Evolutionary conservation across 1,140 invertebrate species (phyloP), one percentile per base, ranked within the genome.

Genomic region (Gonioctena quinquepunctata): DNA sequence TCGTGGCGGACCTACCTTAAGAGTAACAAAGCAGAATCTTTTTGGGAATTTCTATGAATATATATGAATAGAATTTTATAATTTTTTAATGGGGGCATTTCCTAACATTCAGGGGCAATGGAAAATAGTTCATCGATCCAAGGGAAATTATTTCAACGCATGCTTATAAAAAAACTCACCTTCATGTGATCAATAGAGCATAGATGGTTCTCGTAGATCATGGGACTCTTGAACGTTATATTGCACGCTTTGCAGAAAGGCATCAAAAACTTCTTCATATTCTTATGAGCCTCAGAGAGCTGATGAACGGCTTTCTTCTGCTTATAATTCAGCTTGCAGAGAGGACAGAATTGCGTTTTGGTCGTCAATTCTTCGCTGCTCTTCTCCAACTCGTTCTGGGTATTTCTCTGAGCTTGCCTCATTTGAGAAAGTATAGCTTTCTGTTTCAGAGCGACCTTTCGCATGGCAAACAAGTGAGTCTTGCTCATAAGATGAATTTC

Each of bases 241-340:
- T 88, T 88, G 80, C 90, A 92, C 33, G 90, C 85, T 72, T 89
- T 89, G 75, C 92, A 94, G 77, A 89, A 91, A 0, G 92, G 92
- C 84, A 91, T 89, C n/a, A 94, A 83, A 81, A 94, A 93, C 76
- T 91, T 89, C 79, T 92, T 92, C 86, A 94, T 93, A 73, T 90
- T 90, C 79, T 91, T 87, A 82, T 94, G 93, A 4, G 90, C 88
- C 68, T 92, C 89, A 6, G 91, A 93, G 28, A 87, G 83, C 76
- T 92, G 90, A 85, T 94, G 93, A 49, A 90, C 88, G 59, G 89
- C 87, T 76, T 92, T 90, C 8, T 90, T 86, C 73, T 92, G 92
- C 72, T 80, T 90, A 82, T 93, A 93, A 81, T 93, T 93, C 68
- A 94, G 85, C 70, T 93, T 92, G 81, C 93, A 94, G 63, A 93